Percentiles rank a stretch among this genome's conserved stretches.
These are phyloP conservation scores for Spicauda simplicius DNA, from an alignment of 2,888 invertebrate species.

Conservation along the genomic window DNA sequence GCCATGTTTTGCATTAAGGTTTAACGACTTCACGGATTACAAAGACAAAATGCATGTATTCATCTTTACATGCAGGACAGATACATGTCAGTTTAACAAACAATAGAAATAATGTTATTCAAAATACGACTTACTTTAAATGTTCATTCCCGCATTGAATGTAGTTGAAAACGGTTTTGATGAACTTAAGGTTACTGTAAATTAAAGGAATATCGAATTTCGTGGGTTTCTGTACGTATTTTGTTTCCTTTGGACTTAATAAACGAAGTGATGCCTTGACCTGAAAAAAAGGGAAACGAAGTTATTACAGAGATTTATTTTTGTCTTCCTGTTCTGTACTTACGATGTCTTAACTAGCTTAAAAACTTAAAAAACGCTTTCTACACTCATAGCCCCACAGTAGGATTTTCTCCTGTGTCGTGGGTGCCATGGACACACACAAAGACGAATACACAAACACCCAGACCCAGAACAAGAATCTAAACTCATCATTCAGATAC, in stretches of 20 bases:
- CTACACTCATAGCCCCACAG: no score
- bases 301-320: not conserved
- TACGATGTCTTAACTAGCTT: no score
- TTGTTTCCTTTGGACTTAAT: conserved; percentile 70
- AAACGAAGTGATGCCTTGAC: conserved; percentile 75
- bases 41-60: conserved; percentile 25
- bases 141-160: conserved; percentile 66
- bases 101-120: conserved; percentile 23
- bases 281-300: conserved; percentile 53
- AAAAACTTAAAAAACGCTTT: no score
- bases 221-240: conserved; percentile 68
- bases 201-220: conserved; percentile 78
- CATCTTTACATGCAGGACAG: conserved; percentile 18
- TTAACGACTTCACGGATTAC: conserved; percentile 14
- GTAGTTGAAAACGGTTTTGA: conserved; percentile 66
- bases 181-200: conserved; percentile 71
- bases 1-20: conserved; percentile 18
- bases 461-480: no score
- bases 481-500: no score
- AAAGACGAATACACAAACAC: no score
- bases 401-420: no score
- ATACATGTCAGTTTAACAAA: conserved; percentile 6
- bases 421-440: no score
- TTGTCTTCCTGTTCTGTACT: no score
- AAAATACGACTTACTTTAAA: conserved; percentile 65